Conservation (phyloP, 2,113 vertebrate species). For the Cebidichthys violaceus region DNA sequence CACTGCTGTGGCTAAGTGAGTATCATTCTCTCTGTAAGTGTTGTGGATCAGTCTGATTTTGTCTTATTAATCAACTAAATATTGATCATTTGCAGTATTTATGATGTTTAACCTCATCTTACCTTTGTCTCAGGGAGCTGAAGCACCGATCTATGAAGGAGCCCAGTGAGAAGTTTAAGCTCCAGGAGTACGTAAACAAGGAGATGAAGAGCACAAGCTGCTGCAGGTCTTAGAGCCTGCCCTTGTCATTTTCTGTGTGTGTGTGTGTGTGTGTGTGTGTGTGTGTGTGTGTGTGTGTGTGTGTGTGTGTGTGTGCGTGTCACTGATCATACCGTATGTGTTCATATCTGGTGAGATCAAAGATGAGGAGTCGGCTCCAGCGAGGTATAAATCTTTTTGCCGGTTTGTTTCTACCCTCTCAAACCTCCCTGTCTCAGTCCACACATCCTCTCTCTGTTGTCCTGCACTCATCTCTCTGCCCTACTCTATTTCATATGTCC, state of each 20-base stretch:
- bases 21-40: not conserved
- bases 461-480: not conserved
- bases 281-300: not conserved
- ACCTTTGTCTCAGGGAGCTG: conserved; percentile 85
- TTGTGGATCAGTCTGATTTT: not conserved
- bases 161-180: conserved; percentile 89
- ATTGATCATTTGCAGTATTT: not conserved
- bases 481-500: conserved; percentile 11
- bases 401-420: conserved; percentile 12
- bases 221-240: conserved; percentile 70
- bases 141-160: conserved; percentile 89
- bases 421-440: not conserved
- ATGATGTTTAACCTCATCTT: not conserved
- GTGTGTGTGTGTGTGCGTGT: not conserved
- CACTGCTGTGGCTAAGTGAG: conserved; percentile 94
- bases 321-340: conserved; percentile 14
- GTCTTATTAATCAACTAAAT: not conserved
- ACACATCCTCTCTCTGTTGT: not conserved
- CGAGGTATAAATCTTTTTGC: conserved; percentile 44
- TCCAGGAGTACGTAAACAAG: conserved; percentile 92
- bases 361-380: conserved; percentile 54
- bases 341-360: conserved; percentile 31
- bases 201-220: conserved; percentile 86
- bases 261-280: not conserved
- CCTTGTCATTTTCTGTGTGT: not conserved